Base-by-base conservation (phyloP, 2,113 vertebrate genomes). In the Lethenteron reissneri region DNA sequence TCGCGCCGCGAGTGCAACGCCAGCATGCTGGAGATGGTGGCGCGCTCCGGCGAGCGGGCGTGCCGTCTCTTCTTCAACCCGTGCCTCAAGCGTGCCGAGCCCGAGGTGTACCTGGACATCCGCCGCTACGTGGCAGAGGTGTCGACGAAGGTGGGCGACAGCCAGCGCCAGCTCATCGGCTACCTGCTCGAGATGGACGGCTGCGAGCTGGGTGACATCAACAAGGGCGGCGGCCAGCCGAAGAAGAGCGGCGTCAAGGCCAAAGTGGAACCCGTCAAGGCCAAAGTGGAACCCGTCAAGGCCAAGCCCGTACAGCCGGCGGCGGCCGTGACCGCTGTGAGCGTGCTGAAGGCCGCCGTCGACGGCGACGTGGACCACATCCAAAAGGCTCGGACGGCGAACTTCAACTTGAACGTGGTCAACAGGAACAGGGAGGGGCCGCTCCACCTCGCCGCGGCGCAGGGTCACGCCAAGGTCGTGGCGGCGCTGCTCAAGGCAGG, bases 51-150 rank as follows among this genome's bases (percentile, higher is more conserved):
- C 70, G 86, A 88, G 78, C 72, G 79, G 75, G 85, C 84, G 1
- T 87, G 84, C 73, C 79, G 81, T 3, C 81, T 85, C 15, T 87
- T 87, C 75, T 87, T 87, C 71, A 83, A 85, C 69, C 85, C 87
- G 1, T 87, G 85, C 77, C 80, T 89, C 70, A 85, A 84, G 79
- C 71, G 79, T 74, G 77, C 80, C 17, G 83, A 88, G 76, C 86
- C 85, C 56, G 76, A 78, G 68, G 78, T 88, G 59, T 87, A 87
- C 14, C 77, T 78, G 56, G 76, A 72, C 17, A 80, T 87, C 7
- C 82, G 80, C 74, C 78, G 76, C 71, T 83, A 85, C 0, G 72
- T 86, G 13, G 76, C 75, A 10, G 74, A 77, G 59, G 74, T 84
- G 72, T 85, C 84, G 19, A 73, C 80, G 70, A 78, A 74, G 12